Percentiles rank a stretch among this genome's conserved stretches.
Conservation (phyloP, 53 echinoderm and acorn worm genomes). For the Hippasteria phrygiana region DNA sequence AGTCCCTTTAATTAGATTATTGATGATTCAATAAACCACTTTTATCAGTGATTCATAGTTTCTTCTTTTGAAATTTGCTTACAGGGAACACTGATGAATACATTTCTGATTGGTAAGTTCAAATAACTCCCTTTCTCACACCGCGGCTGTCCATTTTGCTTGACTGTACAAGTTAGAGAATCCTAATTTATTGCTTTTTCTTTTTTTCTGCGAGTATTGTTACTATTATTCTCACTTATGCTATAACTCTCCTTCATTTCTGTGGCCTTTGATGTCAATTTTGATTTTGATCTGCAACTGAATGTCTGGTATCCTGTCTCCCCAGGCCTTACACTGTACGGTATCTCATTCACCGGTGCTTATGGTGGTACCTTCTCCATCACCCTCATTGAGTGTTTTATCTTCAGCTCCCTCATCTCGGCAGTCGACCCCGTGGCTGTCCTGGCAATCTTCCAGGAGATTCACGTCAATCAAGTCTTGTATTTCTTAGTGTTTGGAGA, state of each 20-base stretch:
- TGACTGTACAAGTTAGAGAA: no score
- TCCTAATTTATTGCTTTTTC: no score
- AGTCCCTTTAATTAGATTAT: no score
- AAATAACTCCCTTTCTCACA: no score
- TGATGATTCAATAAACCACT: neutral
- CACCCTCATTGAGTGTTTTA: slow-evolving; percentile 78
- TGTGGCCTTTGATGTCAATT: no score
- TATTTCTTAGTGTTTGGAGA: slow-evolving; percentile 98
- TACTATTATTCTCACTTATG: no score
- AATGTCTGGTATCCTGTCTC: neutral
- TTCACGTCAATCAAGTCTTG: slow-evolving; percentile 93
- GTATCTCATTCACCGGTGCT: slow-evolving; percentile 55
- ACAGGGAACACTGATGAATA: slow-evolving; percentile 65
- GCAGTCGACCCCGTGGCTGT: slow-evolving; percentile 98
- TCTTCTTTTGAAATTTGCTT: neutral
- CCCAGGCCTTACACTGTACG: slow-evolving; percentile 58
- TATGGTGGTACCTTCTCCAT: slow-evolving; percentile 44
- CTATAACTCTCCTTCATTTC: no score
- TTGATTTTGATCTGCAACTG: neutral
- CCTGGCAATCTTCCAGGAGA: slow-evolving; percentile 94
- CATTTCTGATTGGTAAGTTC: slow-evolving; percentile 69
- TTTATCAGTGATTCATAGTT: neutral
- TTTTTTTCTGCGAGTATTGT: no score
- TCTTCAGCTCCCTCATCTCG: slow-evolving; percentile 95
- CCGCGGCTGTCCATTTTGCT: no score